Evolutionary conservation across 2,797 vertebrate genomes (phyloP).

Genomic region (Anguilla megastoma): DNA sequence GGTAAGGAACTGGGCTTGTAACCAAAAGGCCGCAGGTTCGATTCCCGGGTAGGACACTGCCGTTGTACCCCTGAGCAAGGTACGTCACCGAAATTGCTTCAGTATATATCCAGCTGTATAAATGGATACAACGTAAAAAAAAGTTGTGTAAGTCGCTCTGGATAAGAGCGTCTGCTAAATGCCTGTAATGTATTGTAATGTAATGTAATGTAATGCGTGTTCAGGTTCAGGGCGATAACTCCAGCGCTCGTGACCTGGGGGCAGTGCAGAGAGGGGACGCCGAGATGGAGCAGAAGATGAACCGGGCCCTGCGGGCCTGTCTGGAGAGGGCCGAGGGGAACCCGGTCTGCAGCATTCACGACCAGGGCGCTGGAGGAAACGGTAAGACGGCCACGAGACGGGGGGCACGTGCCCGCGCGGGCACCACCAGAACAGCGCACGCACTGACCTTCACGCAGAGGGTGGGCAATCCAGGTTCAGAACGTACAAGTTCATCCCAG

Average conservation of each 20-base stretch:
- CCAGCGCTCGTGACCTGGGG: constrained; percentile 81
- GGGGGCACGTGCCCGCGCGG: neutral
- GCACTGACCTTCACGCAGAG: neutral
- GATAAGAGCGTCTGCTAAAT: neutral
- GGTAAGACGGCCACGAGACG: constrained; percentile 64
- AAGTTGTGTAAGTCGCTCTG: no score
- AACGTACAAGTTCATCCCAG: no score
- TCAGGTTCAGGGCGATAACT: constrained; percentile 89
- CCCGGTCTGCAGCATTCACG: constrained; percentile 90
- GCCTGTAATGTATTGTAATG: neutral
- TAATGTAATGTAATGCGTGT: neutral
- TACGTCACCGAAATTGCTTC: no score
- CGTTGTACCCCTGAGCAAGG: no score
- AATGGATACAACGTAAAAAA: no score
- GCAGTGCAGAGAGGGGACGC: constrained; percentile 90
- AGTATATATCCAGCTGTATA: no score
- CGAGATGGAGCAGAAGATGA: constrained; percentile 97
- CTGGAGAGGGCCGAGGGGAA: constrained; percentile 77
- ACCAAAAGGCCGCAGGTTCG: no score
- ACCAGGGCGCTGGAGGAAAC: constrained; percentile 91
- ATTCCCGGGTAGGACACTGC: no score
- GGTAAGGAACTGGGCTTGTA: no score
- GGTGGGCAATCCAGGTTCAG: no score
- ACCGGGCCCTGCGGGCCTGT: constrained; percentile 86
- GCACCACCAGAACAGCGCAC: neutral